Evolutionary conservation across 1,140 invertebrate species (phyloP), one percentile per base, ranked within the genome.

Genomic region (Lordiphosa collinella): DNA sequence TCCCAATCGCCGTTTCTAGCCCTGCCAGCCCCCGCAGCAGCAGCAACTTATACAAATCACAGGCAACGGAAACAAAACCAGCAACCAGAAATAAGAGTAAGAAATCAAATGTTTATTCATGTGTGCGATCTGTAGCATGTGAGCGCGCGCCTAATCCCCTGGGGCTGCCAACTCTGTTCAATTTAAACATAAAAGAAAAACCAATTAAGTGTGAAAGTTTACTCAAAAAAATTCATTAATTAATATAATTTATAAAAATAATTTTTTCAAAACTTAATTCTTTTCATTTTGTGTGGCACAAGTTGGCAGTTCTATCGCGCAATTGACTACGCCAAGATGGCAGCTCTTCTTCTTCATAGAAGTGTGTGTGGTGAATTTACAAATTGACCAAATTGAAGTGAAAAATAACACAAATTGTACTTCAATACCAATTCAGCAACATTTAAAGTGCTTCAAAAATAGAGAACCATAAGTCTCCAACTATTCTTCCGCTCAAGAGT

Each of bases 361-460:
- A n/a, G n/a, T 54, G 75, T 80, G 75, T 55, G 76, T 80, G 76
- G 76, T 80, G 76, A 80, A 82, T 80, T 55, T 47, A 34, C 51
- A 54, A 5, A 7, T 35, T 54, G n/a, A 53, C 31, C 53, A 41
- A 78, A 76, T 76, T 80, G 76, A 82, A 66, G 78, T 80, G 76
- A 80, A 80, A 48, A 64, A 80, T 76, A 69, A 82, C 59, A 80
- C 71, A 78, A 57, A 55, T 63, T 71, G 75, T 61, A 37, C 29
- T 29, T 29, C 13, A 29, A 11, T 65, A 34, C 55, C 35, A 69
- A 69, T 58, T 50, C 49, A 49, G 38, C 67, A 80, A 62, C 25
- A 29, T 13, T 29, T 44, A 48, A 43, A 61, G 32, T 18, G 14
- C 46, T 29, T 8, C 5, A 8, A 29, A 8, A 8, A 29, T 29